phyloP scores from a whole-genome alignment of 2,888 invertebrate species.

The Lycophotia porphyrea region DNA sequence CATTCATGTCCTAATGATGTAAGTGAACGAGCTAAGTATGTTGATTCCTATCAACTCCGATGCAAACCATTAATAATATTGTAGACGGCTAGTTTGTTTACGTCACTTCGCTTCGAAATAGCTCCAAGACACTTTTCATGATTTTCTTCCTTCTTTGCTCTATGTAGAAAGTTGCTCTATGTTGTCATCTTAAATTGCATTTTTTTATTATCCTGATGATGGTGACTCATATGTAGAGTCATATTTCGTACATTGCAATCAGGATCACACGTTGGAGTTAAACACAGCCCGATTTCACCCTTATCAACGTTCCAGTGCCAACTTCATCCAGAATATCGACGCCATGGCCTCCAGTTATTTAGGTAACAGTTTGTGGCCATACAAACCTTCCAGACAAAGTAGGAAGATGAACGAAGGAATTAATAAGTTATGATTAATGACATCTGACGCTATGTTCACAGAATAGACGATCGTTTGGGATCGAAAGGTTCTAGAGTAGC shows the following conservation, averaged over 20 bases:
- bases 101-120: neutral
- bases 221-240: neutral
- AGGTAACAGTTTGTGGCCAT: neutral
- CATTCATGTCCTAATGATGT: constrained; percentile 34
- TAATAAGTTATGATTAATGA: neutral
- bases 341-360: neutral
- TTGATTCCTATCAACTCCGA: neutral
- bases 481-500: neutral
- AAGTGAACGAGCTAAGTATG: constrained; percentile 15
- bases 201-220: neutral
- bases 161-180: neutral
- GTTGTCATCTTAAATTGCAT: neutral
- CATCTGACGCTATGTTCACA: neutral
- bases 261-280: neutral
- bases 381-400: neutral
- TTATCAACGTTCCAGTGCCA: neutral
- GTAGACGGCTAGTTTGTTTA: neutral
- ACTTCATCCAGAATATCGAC: neutral
- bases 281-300: neutral
- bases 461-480: neutral
- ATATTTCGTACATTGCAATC: neutral
- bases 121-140: neutral
- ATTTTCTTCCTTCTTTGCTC: neutral
- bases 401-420: neutral
- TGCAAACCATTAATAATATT: neutral